Conservation (phyloP, 2,113 vertebrate species). For the Entelurus aequoreus region DNA sequence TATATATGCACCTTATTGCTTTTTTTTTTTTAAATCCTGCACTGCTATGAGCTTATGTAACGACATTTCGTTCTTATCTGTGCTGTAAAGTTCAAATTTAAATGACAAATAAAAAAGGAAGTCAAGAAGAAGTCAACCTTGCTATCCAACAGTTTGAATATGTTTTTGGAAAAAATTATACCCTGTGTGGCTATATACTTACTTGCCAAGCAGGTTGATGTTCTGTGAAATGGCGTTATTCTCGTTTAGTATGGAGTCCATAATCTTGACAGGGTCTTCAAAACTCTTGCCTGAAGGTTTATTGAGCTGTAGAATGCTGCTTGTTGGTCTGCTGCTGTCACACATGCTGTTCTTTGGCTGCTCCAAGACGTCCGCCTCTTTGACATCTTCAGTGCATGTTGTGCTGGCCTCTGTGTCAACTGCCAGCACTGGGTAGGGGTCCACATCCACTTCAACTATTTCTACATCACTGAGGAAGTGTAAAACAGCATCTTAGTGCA, state of each 20-base stretch:
- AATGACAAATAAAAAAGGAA: too few species aligned
- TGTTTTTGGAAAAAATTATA: neutral
- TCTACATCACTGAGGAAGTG: slow-evolving; percentile 78
- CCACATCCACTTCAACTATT: slow-evolving; percentile 82
- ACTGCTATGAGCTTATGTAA: too few species aligned
- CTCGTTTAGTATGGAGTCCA: slow-evolving; percentile 95
- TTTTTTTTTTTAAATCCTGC: too few species aligned
- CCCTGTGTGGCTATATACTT: slow-evolving; percentile 53
- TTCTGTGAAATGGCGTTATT: slow-evolving; percentile 86
- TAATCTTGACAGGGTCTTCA: slow-evolving; percentile 91
- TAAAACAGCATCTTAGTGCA: slow-evolving; percentile 8
- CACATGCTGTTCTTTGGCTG: slow-evolving; percentile 15
- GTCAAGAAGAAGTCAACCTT: too few species aligned
- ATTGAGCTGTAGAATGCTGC: slow-evolving; percentile 80
- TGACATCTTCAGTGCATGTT: slow-evolving; percentile 17
- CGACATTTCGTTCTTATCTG: too few species aligned
- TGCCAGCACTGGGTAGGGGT: slow-evolving; percentile 67
- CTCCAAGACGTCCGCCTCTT: neutral
- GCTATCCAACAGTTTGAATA: neutral
- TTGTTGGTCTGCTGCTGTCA: slow-evolving; percentile 47
- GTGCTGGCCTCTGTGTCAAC: slow-evolving; percentile 65
- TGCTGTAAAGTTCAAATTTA: too few species aligned
- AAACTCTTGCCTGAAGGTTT: slow-evolving; percentile 72
- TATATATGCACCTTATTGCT: too few species aligned
- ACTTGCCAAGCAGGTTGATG: slow-evolving; percentile 95